Evolutionary conservation across 2,113 vertebrate species (phyloP), one percentile per base, ranked within the genome.

Genomic region (Rutilus rutilus): DNA sequence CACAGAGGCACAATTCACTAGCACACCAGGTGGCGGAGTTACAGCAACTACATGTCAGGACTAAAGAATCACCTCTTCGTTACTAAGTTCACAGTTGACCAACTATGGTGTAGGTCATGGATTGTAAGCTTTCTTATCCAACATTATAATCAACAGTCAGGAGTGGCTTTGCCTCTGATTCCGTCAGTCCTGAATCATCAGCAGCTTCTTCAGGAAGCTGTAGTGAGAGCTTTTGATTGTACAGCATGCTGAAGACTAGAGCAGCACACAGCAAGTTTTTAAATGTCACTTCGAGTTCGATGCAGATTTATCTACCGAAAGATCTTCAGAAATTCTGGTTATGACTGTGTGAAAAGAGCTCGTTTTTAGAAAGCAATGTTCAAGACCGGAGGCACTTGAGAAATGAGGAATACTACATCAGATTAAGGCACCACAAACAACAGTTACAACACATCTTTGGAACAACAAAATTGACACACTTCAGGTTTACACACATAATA

Each of bases 371-470:
- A 57, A 71, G 57, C 87, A 76, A 42, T 80, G 76, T 80, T 45
- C 57, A 30, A 39, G 33, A 88, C 64, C 84, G 30, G 45, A 86
- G 91, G 89, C 90, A 89, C 90, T 91, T 91, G 52, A 88, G 83
- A 89, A 89, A 85, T 78, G 30, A 89, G 42, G 82, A 89, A 84
- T 57, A 88, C 82, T 62, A 86, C 74, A 77, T 69, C 85, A 33
- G 59, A 71, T 76, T 90, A 91, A 90, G 90, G 91, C 91, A 90
- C 87, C 84, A 90, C 88, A 88, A 59, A 89, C 89, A 74, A 86
- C 65, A 86, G 30, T 80, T 30, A 88, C 64, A 76, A 84, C 2
- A n/a, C n/a, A 52, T 83, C 83, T 89, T 86, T 89, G 80, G 87
- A 85, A 82, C 79, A 78, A 84, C 85, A 65, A 45, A 73, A 71